These are phyloP conservation scores for Hoplostethus mediterraneus DNA, from an alignment of 2,797 vertebrate genomes.

Conservation along the genomic window DNA sequence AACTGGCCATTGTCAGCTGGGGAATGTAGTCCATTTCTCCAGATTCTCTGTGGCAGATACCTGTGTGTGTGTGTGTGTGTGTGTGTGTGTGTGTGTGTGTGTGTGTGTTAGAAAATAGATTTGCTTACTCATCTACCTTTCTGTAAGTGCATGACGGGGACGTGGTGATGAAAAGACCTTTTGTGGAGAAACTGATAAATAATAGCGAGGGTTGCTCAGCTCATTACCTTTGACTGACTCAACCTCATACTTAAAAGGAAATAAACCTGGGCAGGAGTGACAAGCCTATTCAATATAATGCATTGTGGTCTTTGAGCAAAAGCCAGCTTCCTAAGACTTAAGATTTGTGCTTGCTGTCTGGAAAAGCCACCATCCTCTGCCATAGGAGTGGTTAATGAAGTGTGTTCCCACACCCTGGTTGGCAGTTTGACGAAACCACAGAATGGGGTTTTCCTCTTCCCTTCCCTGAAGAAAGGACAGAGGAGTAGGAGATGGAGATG, in stretches of 20 bases:
- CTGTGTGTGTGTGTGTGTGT: slow-evolving; percentile 3
- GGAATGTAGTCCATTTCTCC: too few species aligned
- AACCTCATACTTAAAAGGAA: slow-evolving; percentile 75
- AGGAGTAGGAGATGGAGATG: slow-evolving; percentile 34
- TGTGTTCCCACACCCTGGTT: slow-evolving; percentile 71
- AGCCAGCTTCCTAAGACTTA: slow-evolving; percentile 53
- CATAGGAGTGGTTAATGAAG: slow-evolving; percentile 80
- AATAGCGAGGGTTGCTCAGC: slow-evolving; percentile 73
- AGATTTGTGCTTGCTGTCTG: slow-evolving; percentile 74
- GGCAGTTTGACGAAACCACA: slow-evolving; percentile 76
- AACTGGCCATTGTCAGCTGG: too few species aligned
- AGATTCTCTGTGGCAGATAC: too few species aligned
- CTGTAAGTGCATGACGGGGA: slow-evolving; percentile 41
- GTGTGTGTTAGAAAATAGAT: slow-evolving; percentile 40
- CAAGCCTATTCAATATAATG: slow-evolving; percentile 78
- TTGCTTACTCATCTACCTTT: slow-evolving; percentile 44
- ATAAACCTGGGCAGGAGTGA: slow-evolving; percentile 79
- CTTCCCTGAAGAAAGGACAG: slow-evolving; percentile 51
- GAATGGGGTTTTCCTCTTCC: slow-evolving; percentile 59
- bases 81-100: slow-evolving; percentile 15
- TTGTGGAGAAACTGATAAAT: slow-evolving; percentile 73
- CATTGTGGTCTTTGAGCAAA: slow-evolving; percentile 65
- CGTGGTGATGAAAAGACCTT: slow-evolving; percentile 64
- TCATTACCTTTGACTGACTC: slow-evolving; percentile 84
- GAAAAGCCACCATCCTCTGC: slow-evolving; percentile 74